A percentile compares a stretch with the other conserved stretches of the same genome.
These are phyloP conservation scores for Molossus molossus DNA, from an alignment of 2,797 vertebrate genomes.

Conservation along the genomic window DNA sequence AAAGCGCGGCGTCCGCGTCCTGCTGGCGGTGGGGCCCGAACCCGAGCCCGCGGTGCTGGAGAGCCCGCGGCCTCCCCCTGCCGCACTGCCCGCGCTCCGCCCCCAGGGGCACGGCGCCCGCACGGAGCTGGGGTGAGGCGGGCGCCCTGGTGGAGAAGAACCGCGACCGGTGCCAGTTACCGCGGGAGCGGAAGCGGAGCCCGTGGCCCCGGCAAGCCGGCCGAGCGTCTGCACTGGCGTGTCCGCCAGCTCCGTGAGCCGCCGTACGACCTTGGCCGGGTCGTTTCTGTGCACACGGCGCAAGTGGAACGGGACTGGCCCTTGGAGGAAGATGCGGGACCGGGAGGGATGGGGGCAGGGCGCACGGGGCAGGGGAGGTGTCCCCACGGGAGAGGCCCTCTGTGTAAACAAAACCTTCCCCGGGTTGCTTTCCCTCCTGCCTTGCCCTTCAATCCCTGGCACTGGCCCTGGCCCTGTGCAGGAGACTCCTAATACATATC, in stretches of 20 bases:
- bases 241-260: neutral
- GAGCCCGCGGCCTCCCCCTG: neutral
- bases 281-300: neutral
- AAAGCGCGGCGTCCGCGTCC: fast-evolving
- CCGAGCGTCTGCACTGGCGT: neutral
- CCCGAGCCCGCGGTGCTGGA: fast-evolving
- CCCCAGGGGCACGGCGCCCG: neutral
- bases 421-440: neutral
- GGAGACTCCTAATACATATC: neutral
- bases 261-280: neutral
- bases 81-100: neutral
- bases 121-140: neutral
- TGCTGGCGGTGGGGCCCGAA: neutral
- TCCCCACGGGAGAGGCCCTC: too few relatives aligned
- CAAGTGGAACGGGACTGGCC: neutral
- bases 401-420: neutral
- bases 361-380: neutral
- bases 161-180: neutral
- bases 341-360: neutral
- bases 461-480: neutral
- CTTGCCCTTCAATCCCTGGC: neutral
- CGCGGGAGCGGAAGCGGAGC: neutral
- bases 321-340: neutral
- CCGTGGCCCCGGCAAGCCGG: neutral
- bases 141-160: neutral